Evolutionary conservation across 2,113 vertebrate species (phyloP).

Genomic region (Galbula dea): DNA sequence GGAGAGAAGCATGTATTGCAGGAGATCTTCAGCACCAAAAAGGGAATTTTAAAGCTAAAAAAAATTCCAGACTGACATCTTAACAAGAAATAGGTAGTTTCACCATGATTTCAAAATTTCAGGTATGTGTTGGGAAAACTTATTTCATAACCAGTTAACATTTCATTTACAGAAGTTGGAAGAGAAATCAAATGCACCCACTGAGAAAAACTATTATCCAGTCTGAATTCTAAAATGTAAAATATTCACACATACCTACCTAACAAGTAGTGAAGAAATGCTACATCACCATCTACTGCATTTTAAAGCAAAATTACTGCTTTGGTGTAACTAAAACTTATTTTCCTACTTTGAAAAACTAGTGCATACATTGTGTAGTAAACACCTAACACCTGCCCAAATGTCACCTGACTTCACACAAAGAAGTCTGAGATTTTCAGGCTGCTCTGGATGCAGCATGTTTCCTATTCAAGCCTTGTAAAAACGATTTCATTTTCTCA

Average conservation of each 20-base stretch:
- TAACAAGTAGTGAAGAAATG: not conserved
- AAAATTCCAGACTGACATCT: not conserved
- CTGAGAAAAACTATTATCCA: not conserved
- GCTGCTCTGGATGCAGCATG: not conserved
- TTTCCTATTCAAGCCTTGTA: not conserved
- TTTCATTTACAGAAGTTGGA: not conserved
- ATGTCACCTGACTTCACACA: not conserved
- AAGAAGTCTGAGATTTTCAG: not conserved
- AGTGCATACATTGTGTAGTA: not conserved
- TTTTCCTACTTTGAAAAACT: not conserved
- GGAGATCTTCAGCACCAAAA: not conserved
- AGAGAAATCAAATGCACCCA: not conserved
- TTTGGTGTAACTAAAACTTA: not conserved
- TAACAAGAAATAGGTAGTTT: not conserved
- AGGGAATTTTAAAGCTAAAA: not conserved
- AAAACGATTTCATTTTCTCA: not conserved
- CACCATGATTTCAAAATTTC: not conserved
- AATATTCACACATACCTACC: not conserved
- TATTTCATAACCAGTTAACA: not conserved
- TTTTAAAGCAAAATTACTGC: not conserved
- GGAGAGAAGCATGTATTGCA: not conserved
- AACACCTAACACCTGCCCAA: accelerated
- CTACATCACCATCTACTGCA: not conserved
- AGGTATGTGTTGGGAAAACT: not conserved
- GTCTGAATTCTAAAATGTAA: not conserved